Evolutionary conservation across 1,140 invertebrate genomes (phyloP).

Genomic region (Scylla paramamosain): DNA sequence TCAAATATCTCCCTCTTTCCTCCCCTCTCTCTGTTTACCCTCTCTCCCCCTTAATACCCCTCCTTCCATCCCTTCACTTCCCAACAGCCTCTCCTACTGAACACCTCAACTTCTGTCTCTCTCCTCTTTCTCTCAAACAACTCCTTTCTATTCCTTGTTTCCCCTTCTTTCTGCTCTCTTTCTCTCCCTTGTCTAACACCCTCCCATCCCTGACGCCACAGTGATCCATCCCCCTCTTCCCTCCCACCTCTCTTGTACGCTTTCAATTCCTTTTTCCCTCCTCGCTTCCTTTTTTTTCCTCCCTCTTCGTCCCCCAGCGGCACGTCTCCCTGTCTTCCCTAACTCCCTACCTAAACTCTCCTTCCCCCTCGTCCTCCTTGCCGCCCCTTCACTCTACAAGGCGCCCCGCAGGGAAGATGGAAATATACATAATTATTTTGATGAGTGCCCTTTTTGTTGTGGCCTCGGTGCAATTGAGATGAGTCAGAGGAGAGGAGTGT

Average conservation of each 20-base stretch:
- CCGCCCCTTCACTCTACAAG: not conserved
- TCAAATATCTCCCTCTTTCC: too few relatives aligned
- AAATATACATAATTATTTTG: constrained; percentile 25
- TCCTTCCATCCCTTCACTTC: too few relatives aligned
- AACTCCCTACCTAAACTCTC: not conserved
- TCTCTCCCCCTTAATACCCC: too few relatives aligned
- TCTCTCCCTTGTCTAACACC: not conserved
- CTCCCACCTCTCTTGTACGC: not conserved
- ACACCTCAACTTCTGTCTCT: too few relatives aligned
- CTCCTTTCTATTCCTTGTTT: too few relatives aligned
- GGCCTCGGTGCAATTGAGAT: not conserved
- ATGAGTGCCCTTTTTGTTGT: not conserved
- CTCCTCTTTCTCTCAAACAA: not conserved
- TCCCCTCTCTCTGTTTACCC: too few relatives aligned
- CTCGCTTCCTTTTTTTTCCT: not conserved
- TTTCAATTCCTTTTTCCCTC: not conserved
- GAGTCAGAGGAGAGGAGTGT: not conserved
- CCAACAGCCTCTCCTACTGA: too few relatives aligned
- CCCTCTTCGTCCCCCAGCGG: not conserved
- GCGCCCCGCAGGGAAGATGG: not conserved
- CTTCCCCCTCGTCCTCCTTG: not conserved
- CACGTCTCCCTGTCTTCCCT: not conserved
- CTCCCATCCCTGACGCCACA: too few relatives aligned
- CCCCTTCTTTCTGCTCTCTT: too few relatives aligned
- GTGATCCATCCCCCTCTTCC: not conserved